These are phyloP conservation scores for Tetropium fuscum DNA, from an alignment of 2,888 invertebrate species.

Conservation along the genomic window DNA sequence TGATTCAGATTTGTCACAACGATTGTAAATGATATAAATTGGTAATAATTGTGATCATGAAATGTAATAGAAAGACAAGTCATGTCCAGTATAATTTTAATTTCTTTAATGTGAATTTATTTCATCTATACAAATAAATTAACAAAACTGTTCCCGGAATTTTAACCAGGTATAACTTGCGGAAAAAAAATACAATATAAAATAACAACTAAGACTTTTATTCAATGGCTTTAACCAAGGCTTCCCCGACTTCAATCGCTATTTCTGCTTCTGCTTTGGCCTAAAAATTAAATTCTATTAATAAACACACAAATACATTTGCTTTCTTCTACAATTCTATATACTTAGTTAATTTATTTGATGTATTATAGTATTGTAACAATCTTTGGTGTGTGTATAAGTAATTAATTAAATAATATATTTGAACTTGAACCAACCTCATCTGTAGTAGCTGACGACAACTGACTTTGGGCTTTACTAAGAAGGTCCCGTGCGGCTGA, in stretches of 20 bases:
- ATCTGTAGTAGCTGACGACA: slow-evolving; percentile 85
- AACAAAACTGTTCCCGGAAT: neutral
- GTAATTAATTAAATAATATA: neutral
- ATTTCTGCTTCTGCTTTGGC: slow-evolving; percentile 91
- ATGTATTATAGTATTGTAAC: no score
- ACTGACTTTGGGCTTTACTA: slow-evolving; percentile 84
- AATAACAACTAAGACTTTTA: slow-evolving; percentile 59
- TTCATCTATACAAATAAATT: slow-evolving; percentile 10
- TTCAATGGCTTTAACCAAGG: slow-evolving; percentile 86
- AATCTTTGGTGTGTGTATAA: no score
- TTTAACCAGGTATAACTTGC: no score
- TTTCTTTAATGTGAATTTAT: no score
- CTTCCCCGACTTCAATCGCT: slow-evolving; percentile 94
- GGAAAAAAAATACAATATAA: slow-evolving; percentile 34
- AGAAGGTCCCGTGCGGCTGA: slow-evolving; percentile 86
- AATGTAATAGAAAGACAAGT: no score
- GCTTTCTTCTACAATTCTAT: no score
- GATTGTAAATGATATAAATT: no score
- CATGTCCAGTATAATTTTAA: no score
- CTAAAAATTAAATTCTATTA: slow-evolving; percentile 58
- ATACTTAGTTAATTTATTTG: no score
- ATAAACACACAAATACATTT: no score
- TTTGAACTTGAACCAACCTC: slow-evolving; percentile 67
- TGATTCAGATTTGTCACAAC: no score
- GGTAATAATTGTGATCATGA: no score